Percentiles rank a stretch among this genome's conserved stretches.
These are phyloP conservation scores for Aleadryas rufinucha DNA, from an alignment of 2,113 vertebrate genomes.

Conservation along the genomic window DNA sequence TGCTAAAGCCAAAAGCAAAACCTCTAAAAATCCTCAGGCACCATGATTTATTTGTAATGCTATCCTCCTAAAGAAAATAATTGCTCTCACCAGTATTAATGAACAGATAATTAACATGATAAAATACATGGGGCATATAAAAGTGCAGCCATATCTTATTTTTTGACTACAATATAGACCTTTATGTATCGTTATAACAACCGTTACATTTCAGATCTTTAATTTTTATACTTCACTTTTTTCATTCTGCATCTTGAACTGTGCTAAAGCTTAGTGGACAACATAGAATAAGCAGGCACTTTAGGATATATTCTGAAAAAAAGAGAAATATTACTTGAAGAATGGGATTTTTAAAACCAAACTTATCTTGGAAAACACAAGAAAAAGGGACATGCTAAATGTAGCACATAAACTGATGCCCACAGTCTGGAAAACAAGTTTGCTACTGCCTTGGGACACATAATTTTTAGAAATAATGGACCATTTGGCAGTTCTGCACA, in stretches of 20 bases:
- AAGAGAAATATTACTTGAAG: neutral
- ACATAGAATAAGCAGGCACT: neutral
- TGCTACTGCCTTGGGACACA: slow-evolving; percentile 69
- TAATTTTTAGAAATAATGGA: slow-evolving; percentile 78
- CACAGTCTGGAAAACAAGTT: slow-evolving; percentile 66
- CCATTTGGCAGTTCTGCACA: slow-evolving; percentile 72
- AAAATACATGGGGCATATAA: neutral
- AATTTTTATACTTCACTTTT: neutral
- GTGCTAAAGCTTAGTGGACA: neutral
- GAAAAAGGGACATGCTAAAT: slow-evolving; percentile 3
- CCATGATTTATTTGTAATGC: neutral
- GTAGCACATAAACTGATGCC: slow-evolving; percentile 42
- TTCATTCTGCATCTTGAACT: neutral
- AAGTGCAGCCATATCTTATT: neutral
- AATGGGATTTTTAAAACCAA: neutral
- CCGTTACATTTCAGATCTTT: neutral
- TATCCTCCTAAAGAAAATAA: slow-evolving; percentile 21
- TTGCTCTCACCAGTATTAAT: slow-evolving; percentile 14
- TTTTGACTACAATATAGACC: neutral
- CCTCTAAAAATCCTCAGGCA: neutral
- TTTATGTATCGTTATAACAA: neutral
- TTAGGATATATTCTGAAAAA: neutral
- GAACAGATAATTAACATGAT: slow-evolving; percentile 22
- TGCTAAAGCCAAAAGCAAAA: neutral
- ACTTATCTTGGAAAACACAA: neutral